These are phyloP conservation scores for Carassius carassius DNA, from an alignment of 2,113 vertebrate species.

Conservation along the genomic window DNA sequence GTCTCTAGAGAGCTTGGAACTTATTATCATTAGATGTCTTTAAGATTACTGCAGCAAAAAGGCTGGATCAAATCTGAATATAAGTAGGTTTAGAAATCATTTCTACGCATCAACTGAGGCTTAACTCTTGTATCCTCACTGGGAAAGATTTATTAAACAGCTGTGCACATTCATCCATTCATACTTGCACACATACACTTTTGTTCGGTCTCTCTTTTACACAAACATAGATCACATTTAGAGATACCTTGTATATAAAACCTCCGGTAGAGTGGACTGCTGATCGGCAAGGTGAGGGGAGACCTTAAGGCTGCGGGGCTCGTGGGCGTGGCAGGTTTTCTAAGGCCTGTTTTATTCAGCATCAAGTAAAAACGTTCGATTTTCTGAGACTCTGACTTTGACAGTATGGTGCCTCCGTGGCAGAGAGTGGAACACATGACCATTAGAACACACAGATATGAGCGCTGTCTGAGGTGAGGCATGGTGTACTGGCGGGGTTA, in stretches of 20 bases:
- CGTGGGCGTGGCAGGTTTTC: slow-evolving; percentile 71
- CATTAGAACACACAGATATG: slow-evolving; percentile 43
- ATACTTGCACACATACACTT: slow-evolving; percentile 38
- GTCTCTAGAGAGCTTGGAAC: not conserved
- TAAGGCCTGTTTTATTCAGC: slow-evolving; percentile 70
- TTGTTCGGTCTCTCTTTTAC: slow-evolving; percentile 50
- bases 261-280: slow-evolving; percentile 67
- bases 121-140: slow-evolving; percentile 37
- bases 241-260: slow-evolving; percentile 69
- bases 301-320: slow-evolving; percentile 63
- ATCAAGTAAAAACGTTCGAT: slow-evolving; percentile 54
- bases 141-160: slow-evolving; percentile 67
- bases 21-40: too few species aligned
- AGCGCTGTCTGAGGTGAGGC: slow-evolving; percentile 7
- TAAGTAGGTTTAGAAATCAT: not conserved
- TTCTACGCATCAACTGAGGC: not conserved
- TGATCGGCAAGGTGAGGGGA: slow-evolving; percentile 71
- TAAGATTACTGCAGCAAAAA: not conserved
- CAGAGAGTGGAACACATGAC: slow-evolving; percentile 43
- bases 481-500: slow-evolving; percentile 59
- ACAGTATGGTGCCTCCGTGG: slow-evolving; percentile 52
- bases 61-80: not conserved
- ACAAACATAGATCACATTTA: slow-evolving; percentile 58
- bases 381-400: slow-evolving; percentile 49
- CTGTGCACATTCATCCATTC: slow-evolving; percentile 54